Evolutionary conservation across 2,113 vertebrate species (phyloP), one percentile per base, ranked within the genome.

Genomic region (Maccullochella peelii): DNA sequence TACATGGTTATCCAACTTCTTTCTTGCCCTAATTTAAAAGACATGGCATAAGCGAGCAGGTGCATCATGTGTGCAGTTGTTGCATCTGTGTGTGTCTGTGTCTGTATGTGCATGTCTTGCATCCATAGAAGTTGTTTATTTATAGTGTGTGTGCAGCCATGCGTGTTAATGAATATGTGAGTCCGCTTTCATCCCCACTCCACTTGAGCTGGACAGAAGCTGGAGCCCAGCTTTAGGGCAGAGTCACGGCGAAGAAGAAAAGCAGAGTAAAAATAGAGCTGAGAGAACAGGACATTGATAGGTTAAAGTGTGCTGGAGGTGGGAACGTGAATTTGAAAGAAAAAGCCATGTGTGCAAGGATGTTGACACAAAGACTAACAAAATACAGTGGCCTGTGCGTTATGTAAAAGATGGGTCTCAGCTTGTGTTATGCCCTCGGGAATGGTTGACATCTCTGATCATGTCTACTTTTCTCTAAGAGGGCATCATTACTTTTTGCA

Each of bases 151-250:
- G 93, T 93, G 89, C 90, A 91, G 88, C 91, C 93, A 93, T 90
- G 92, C 84, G 82, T 88, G 83, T 85, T 94, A 90, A 93, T 89
- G 80, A 89, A 83, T 79, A 86, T 90, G 86, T 94, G 92, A 94
- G 86, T 95, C 92, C 94, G 89, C 92, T 86, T 93, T 95, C 92
- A 94, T 94, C 84, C 75, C 16, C 68, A 74, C 79, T 92, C 82
- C 62, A 47, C 76, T 88, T 84, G 79, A 91, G 90, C 88, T 80
- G 85, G 90, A 86, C 81, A 84, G 78, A 89, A 78, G 84, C 90
- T 66, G 77, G 65, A 91, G 83, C 77, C 55, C 79, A 84, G 87
- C 89, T 91, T 84, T 6, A 86, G 93, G 92, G 93, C 89, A 92
- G 66, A 89, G 75, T 78, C 78, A 78, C 55, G 8, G 36, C 38